These are phyloP conservation scores for Drosophila vallismaia DNA, from an alignment of 2,888 invertebrate genomes.

Conservation along the genomic window DNA sequence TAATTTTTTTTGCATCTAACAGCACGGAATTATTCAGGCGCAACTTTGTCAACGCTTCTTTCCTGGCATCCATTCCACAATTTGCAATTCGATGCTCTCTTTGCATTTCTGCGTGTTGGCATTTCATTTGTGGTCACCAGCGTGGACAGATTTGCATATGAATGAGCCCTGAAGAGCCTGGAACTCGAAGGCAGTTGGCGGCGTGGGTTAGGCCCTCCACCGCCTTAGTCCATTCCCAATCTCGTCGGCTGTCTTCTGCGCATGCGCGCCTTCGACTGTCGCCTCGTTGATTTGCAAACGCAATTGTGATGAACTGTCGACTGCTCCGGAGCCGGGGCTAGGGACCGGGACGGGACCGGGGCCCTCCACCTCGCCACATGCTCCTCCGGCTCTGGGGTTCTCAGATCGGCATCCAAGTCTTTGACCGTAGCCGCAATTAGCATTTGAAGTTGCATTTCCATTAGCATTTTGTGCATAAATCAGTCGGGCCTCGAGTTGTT, in stretches of 20 bases:
- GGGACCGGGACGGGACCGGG: neutral
- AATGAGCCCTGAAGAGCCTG: constrained; percentile 54
- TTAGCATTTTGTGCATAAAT: constrained; percentile 74
- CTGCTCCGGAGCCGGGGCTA: constrained; percentile 2
- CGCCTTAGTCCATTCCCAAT: constrained; percentile 5
- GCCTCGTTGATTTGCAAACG: constrained; percentile 60
- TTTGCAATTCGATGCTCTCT: constrained; percentile 78
- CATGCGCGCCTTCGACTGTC: constrained; percentile 48
- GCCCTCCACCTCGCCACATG: neutral
- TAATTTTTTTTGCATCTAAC: constrained; percentile 40
- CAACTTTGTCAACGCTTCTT: constrained; percentile 63
- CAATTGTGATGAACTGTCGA: constrained; percentile 74
- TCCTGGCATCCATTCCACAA: constrained; percentile 47
- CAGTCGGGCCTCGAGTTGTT: constrained; percentile 49
- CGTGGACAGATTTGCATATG: constrained; percentile 73
- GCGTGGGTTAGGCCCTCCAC: constrained; percentile 35
- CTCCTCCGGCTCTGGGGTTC: constrained; percentile 10
- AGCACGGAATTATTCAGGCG: constrained; percentile 70
- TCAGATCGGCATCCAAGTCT: constrained; percentile 60
- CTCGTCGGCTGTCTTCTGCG: constrained; percentile 24
- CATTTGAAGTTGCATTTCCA: constrained; percentile 77
- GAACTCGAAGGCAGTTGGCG: constrained; percentile 12
- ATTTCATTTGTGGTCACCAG: constrained; percentile 73
- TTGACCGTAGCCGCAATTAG: constrained; percentile 76
- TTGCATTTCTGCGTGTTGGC: constrained; percentile 78